These are phyloP conservation scores for Nymphalis io DNA, from an alignment of 1,140 invertebrate genomes.

Conservation along the genomic window DNA sequence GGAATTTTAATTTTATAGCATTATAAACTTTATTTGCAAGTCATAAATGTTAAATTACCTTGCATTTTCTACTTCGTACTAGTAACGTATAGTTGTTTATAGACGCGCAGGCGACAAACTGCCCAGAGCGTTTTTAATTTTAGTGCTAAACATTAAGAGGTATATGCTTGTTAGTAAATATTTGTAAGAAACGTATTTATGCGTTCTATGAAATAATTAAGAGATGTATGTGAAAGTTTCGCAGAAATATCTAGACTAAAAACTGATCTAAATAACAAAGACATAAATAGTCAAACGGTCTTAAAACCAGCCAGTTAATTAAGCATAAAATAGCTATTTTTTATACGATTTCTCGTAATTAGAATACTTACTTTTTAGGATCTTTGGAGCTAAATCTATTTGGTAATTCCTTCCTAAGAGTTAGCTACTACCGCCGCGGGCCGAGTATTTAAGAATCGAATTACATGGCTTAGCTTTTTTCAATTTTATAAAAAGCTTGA, in stretches of 20 bases:
- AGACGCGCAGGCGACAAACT: constrained; percentile 49
- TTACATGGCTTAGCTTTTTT: too few species aligned
- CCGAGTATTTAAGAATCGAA: too few species aligned
- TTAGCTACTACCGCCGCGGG: too few species aligned
- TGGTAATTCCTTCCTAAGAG: too few species aligned
- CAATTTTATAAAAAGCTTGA: too few species aligned
- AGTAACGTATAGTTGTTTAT: constrained; percentile 41
- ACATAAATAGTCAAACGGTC: too few species aligned
- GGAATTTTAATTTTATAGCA: constrained; percentile 11
- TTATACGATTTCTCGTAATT: too few species aligned
- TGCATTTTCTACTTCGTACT: not conserved
- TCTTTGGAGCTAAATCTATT: too few species aligned
- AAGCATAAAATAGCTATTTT: too few species aligned
- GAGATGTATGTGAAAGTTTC: not conserved
- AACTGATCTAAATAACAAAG: too few species aligned
- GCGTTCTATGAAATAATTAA: not conserved
- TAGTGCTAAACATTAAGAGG: constrained; percentile 41
- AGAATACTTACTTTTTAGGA: too few species aligned
- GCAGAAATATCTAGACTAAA: not conserved
- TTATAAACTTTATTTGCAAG: constrained; percentile 18
- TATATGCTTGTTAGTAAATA: constrained; percentile 6
- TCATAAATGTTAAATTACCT: constrained; percentile 22
- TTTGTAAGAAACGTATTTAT: not conserved
- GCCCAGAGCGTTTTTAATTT: constrained; percentile 45
- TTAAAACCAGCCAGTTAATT: not conserved